Evolutionary conservation across 2,888 invertebrate species (phyloP).

Genomic region (Drosophila mettleri): DNA sequence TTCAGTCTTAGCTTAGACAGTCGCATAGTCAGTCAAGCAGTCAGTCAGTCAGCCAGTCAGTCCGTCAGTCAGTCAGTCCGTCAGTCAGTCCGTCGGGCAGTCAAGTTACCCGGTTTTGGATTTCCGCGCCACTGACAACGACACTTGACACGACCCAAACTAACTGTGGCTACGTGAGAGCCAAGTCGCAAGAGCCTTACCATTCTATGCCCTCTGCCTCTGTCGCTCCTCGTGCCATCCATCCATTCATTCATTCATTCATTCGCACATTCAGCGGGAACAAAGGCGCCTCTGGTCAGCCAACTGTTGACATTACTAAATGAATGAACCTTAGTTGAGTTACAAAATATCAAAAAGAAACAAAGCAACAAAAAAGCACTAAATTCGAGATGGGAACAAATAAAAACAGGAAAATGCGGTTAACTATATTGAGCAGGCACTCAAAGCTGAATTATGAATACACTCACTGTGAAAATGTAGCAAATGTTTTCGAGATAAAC

Average conservation of each 20-base stretch:
- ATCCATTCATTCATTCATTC: constrained; percentile 39
- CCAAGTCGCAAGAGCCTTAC: constrained; percentile 17
- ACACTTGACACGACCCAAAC: constrained; percentile 75
- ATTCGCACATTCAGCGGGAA: constrained; percentile 52
- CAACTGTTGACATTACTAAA: constrained; percentile 77
- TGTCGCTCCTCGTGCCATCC: constrained; percentile 5
- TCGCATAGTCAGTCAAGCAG: constrained; percentile 35
- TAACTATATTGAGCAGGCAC: background rate
- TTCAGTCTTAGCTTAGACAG: constrained; percentile 33
- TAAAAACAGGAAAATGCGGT: constrained; percentile 23
- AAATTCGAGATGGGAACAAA: constrained; percentile 14
- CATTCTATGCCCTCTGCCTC: constrained; percentile 11
- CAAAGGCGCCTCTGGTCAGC: constrained; percentile 71
- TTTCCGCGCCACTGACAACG: constrained; percentile 64
- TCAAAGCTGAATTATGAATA: constrained; percentile 9
- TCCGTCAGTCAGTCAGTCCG: constrained; percentile 33
- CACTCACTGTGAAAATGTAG: background rate
- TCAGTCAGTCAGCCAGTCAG: constrained; percentile 16
- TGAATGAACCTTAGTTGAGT: constrained; percentile 71
- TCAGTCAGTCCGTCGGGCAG: constrained; percentile 34
- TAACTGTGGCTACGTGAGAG: constrained; percentile 52
- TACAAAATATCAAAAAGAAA: constrained; percentile 54
- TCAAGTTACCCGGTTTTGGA: constrained; percentile 53
- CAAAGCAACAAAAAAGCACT: background rate
- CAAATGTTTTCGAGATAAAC: too few species aligned